Evolutionary conservation across 2,113 vertebrate species (phyloP).

Genomic region (Chaenogobius annularis): DNA sequence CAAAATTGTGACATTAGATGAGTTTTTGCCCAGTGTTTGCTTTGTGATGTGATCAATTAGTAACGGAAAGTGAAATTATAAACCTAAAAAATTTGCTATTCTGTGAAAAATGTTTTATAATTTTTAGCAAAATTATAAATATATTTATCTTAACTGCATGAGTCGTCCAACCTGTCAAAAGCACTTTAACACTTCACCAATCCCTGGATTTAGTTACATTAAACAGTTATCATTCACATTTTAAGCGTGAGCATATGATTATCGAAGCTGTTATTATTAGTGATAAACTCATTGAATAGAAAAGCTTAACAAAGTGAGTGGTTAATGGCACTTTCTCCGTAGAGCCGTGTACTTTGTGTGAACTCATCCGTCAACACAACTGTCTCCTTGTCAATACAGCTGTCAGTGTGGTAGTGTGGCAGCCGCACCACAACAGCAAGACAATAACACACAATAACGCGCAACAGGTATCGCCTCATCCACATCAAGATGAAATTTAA

Average conservation of each 20-base stretch:
- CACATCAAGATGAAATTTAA: background rate
- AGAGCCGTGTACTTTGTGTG: conserved; percentile 33
- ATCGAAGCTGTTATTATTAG: conserved; percentile 26
- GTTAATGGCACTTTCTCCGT: conserved; percentile 22
- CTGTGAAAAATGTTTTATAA: too few relatives aligned
- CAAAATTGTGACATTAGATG: too few relatives aligned
- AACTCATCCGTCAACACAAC: conserved; percentile 33
- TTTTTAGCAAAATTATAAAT: too few relatives aligned
- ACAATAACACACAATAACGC: conserved; percentile 11
- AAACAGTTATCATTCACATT: background rate
- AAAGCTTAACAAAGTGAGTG: conserved; percentile 27
- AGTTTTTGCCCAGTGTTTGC: too few relatives aligned
- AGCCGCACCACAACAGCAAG: conserved; percentile 13
- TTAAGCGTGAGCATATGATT: background rate
- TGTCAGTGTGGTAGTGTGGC: conserved; percentile 32
- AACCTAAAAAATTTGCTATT: too few relatives aligned
- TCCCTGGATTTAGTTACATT: background rate
- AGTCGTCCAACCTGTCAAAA: too few relatives aligned
- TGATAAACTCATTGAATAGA: conserved; percentile 20
- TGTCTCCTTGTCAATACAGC: conserved; percentile 55
- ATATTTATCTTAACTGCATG: too few relatives aligned
- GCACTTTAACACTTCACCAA: background rate
- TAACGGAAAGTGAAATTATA: too few relatives aligned
- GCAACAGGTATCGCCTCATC: background rate
- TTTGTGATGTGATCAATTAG: too few relatives aligned